Base-by-base conservation (phyloP, 1,140 invertebrate genomes). In the Neelides sp. region DNA sequence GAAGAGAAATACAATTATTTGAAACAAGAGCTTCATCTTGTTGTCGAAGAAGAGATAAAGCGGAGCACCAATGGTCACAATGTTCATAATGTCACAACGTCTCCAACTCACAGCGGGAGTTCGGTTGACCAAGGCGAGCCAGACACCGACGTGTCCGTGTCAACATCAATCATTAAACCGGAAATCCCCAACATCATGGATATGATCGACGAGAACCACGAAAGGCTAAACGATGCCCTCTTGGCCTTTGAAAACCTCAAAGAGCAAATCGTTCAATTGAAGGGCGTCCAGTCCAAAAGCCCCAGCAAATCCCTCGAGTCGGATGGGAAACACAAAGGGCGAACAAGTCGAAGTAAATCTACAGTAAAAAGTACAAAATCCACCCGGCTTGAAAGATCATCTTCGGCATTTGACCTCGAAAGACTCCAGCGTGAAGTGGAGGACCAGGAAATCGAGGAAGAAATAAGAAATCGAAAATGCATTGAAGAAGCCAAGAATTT, bases 401-500 rank as follows among this genome's bases (percentile, higher is more conserved):
- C 19, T 5, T 13, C 7, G 28, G 7, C 28, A 32, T 8, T n/a
- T 10, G 22, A 4, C 3, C 26, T 35, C 3, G 5, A 30, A 5
- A 7, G 23, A 4, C 17, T 17, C n/a, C 32, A 17, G 7, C 24
- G 5, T n/a, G 4, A 37, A 37, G 4, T 8, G 17, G 4, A 5
- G 19, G 40, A 43, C 23, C 37, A 40, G 17, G 8, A 17, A 19
- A 40, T 32, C 28, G 7, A 32, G 28, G 7, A 32, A 8, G 4
- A 7, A 43, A 23, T 4, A 19, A 7, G 34, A 19, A 15, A 4
- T 8, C 26, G 24, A 7, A 46, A 20, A 19, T 3, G 30, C n/a
- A n/a, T 57, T 1, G 41, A 52, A 13, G 48, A 50, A 26, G 55
- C 55, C 0, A 57, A 54, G 36, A 51, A 52, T 50, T 57, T 57